These are phyloP conservation scores for Aptenodytes patagonicus DNA, from an alignment of 2,113 vertebrate genomes.

Conservation along the genomic window DNA sequence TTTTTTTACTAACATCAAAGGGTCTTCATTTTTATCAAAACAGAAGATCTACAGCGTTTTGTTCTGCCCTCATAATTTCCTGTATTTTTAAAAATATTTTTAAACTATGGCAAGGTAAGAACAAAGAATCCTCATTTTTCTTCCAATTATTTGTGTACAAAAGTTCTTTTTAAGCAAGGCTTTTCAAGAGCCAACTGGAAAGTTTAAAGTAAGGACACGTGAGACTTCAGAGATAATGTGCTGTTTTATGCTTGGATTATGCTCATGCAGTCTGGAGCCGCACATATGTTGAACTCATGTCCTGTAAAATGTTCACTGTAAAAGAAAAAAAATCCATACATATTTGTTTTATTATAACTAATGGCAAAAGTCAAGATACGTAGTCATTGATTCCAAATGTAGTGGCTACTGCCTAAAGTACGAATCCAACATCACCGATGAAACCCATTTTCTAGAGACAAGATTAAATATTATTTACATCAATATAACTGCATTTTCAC, in stretches of 20 bases:
- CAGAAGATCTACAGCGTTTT: neutral
- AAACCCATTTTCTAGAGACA: neutral
- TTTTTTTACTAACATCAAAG: slow-evolving; percentile 11
- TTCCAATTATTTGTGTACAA: neutral
- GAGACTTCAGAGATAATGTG: slow-evolving; percentile 23
- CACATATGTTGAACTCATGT: slow-evolving; percentile 55
- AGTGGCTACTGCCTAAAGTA: slow-evolving; percentile 21
- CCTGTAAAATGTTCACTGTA: neutral
- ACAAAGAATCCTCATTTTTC: neutral
- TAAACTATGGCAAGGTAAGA: neutral
- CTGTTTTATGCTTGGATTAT: slow-evolving; percentile 13
- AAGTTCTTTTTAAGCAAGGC: neutral
- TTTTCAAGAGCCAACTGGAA: neutral
- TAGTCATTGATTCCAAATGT: slow-evolving; percentile 51
- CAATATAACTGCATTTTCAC: neutral
- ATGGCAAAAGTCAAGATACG: slow-evolving; percentile 46
- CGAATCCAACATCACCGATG: neutral
- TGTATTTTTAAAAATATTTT: neutral
- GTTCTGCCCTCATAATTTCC: neutral
- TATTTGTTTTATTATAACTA: slow-evolving; percentile 55
- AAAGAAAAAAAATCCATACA: slow-evolving; percentile 4
- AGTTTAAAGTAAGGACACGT: neutral
- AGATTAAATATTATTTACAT: neutral
- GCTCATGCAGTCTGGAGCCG: neutral
- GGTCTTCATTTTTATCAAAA: neutral